Evolutionary conservation across 2,888 invertebrate genomes (phyloP).

Genomic region (Tethea ocularis): DNA sequence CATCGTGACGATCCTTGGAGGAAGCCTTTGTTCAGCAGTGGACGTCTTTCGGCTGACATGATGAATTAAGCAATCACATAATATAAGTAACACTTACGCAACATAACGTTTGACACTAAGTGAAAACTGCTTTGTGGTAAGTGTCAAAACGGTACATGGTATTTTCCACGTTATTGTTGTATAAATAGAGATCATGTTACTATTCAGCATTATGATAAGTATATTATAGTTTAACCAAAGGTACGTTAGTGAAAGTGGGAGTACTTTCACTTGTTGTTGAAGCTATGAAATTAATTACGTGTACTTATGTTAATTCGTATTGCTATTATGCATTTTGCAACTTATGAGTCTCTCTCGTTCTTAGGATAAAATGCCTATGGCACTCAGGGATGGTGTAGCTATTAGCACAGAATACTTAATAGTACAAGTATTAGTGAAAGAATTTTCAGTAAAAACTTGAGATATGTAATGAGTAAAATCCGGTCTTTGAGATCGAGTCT

Average conservation of each 20-base stretch:
- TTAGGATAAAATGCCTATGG: too few relatives aligned
- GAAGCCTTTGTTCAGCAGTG: too few relatives aligned
- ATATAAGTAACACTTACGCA: conserved; percentile 1
- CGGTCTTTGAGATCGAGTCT: neutral
- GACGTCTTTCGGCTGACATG: too few relatives aligned
- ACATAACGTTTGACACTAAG: conserved; percentile 3
- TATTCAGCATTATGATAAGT: neutral
- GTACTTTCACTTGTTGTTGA: neutral
- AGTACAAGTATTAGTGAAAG: too few relatives aligned
- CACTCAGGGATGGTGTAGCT: too few relatives aligned
- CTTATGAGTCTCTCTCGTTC: neutral
- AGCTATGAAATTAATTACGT: neutral
- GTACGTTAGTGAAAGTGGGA: neutral
- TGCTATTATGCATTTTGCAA: neutral
- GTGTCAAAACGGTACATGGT: neutral
- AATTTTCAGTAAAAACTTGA: too few relatives aligned
- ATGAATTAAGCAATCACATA: neutral
- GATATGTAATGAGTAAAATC: too few relatives aligned
- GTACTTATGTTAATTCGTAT: neutral
- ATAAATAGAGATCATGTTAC: neutral
- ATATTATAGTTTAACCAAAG: neutral
- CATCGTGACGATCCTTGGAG: too few relatives aligned
- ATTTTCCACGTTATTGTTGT: neutral
- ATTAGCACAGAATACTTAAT: too few relatives aligned
- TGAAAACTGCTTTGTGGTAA: neutral